A percentile compares a stretch with the other conserved stretches of the same genome.
phyloP scores from a whole-genome alignment of 2,113 vertebrate genomes.

The Mirza zaza region DNA sequence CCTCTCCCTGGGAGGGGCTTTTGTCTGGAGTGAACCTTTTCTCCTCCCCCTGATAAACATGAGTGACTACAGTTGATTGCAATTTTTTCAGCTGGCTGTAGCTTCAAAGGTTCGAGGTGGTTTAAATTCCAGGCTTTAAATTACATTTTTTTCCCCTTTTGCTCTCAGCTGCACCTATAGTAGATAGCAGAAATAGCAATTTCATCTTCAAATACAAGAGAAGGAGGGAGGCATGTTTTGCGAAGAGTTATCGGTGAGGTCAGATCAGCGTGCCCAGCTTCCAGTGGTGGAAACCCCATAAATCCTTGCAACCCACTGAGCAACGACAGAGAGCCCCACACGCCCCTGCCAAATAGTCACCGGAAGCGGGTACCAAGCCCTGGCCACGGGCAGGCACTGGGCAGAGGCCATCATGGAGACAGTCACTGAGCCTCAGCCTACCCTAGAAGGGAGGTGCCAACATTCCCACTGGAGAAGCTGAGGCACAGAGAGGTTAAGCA shows the following conservation, averaged over 20 bases:
- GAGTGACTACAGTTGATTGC: neutral
- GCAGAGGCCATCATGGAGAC: neutral
- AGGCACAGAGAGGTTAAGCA: neutral
- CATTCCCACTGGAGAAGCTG: neutral
- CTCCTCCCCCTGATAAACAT: neutral
- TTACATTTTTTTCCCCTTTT: neutral
- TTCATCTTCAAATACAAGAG: conserved; percentile 38
- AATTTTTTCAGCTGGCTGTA: conserved; percentile 49
- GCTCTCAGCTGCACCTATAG: conserved; percentile 28
- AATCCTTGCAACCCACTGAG: neutral
- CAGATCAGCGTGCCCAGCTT: neutral
- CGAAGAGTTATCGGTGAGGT: neutral
- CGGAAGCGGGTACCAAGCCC: neutral
- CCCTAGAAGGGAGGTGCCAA: neutral
- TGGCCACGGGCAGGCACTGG: neutral
- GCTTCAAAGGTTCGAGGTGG: conserved; percentile 61
- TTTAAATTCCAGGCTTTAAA: conserved; percentile 55
- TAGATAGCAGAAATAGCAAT: conserved; percentile 59
- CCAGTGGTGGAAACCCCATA: neutral
- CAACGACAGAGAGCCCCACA: fast-evolving
- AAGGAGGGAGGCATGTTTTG: neutral
- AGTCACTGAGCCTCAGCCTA: neutral
- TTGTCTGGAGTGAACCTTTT: conserved; percentile 55
- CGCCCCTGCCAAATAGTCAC: fast-evolving
- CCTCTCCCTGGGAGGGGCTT: conserved; percentile 50